phyloP scores from a whole-genome alignment of 2,797 vertebrate genomes.

The Moxostoma hubbsi region DNA sequence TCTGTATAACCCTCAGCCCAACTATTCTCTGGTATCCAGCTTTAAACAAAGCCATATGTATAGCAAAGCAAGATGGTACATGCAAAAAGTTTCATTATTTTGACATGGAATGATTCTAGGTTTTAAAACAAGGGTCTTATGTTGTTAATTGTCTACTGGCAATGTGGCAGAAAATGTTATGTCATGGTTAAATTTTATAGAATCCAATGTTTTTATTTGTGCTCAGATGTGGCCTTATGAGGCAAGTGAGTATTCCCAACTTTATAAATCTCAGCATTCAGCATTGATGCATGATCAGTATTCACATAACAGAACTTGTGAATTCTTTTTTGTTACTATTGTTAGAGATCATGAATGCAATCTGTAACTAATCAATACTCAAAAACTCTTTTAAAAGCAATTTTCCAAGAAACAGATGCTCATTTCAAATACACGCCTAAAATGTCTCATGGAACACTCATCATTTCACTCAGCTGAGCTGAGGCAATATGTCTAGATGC shows the following conservation, averaged over 20 bases:
- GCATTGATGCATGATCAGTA: slow-evolving; percentile 63
- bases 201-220: slow-evolving; percentile 75
- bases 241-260: slow-evolving; percentile 68
- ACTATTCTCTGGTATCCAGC: slow-evolving; percentile 21
- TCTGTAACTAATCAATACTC: slow-evolving; percentile 36
- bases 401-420: slow-evolving; percentile 34
- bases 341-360: slow-evolving; percentile 63
- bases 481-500: slow-evolving; percentile 75
- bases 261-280: slow-evolving; percentile 67
- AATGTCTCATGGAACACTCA: slow-evolving; percentile 5
- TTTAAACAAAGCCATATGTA: slow-evolving; percentile 9
- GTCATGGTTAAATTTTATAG: slow-evolving; percentile 76
- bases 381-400: slow-evolving; percentile 26
- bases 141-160: slow-evolving; percentile 63
- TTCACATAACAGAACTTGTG: slow-evolving; percentile 66
- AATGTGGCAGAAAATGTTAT: slow-evolving; percentile 65
- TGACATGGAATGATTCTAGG: slow-evolving; percentile 15
- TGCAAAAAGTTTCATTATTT: slow-evolving; percentile 36
- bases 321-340: slow-evolving; percentile 59
- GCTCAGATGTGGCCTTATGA: slow-evolving; percentile 73
- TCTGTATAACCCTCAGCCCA: slow-evolving; percentile 14
- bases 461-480: slow-evolving; percentile 27
- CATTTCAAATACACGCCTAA: slow-evolving; percentile 4
- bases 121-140: slow-evolving; percentile 5
- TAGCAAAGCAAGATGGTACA: slow-evolving; percentile 23